A percentile compares a stretch with the other conserved stretches of the same genome.
Conservation (phyloP, 2,113 vertebrate species). For the Phalacrocorax aristotelis region DNA sequence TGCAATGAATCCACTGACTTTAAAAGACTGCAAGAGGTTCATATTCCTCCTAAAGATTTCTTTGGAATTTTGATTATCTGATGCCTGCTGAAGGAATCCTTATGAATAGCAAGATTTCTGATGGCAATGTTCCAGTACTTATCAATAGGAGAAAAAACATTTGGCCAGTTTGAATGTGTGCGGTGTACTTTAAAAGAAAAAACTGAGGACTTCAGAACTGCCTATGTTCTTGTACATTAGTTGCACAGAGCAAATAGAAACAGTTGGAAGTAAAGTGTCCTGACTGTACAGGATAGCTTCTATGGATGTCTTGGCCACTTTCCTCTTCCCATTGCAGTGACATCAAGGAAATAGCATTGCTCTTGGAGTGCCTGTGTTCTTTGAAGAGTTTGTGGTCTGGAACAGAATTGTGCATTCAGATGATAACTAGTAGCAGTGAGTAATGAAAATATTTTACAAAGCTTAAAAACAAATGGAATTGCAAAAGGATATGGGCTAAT, state of each 20-base stretch:
- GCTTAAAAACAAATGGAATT: background rate
- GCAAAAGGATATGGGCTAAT: background rate
- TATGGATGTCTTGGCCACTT: background rate
- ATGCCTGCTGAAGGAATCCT: background rate
- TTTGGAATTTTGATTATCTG: background rate
- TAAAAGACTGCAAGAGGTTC: background rate
- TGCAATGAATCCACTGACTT: background rate
- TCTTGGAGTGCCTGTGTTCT: background rate
- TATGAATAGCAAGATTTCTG: background rate
- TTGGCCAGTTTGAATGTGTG: background rate
- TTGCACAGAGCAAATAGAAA: background rate
- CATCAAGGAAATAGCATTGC: constrained; percentile 32
- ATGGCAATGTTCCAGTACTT: background rate
- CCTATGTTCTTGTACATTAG: accelerated
- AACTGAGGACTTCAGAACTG: background rate
- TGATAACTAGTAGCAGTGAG: background rate
- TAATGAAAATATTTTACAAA: constrained; percentile 21
- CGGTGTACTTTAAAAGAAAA: background rate
- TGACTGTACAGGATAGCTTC: background rate
- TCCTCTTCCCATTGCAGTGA: background rate
- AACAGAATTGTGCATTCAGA: background rate
- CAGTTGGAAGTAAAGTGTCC: background rate
- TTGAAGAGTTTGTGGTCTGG: background rate
- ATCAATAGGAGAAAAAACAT: background rate
- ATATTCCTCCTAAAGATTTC: background rate